Percentiles rank a stretch among this genome's conserved stretches.
Conservation (phyloP, 2,797 vertebrate genomes). For the Galago senegalensis region DNA sequence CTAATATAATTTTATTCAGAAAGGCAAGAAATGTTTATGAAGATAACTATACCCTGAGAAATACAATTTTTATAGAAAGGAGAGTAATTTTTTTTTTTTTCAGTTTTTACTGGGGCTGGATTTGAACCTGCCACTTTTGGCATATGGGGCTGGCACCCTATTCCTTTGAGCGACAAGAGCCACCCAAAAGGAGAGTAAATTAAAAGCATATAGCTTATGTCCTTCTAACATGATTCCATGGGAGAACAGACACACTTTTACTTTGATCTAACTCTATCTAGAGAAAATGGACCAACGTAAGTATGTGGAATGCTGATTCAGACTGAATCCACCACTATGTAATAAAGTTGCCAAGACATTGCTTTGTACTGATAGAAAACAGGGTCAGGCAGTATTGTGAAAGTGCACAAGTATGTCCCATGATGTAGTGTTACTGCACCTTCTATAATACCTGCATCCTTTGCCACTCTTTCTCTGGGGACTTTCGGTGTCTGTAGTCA, state of each 20-base stretch:
- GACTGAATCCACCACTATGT: background rate
- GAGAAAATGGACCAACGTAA: background rate
- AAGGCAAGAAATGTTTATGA: slow-evolving; percentile 30
- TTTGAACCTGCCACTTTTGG: no score
- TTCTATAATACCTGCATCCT: background rate
- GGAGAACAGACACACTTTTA: background rate
- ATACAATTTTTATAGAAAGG: background rate
- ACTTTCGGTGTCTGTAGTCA: background rate
- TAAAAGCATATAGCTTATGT: background rate
- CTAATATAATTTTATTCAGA: background rate
- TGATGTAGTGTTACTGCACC: rapidly evolving
- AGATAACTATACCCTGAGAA: background rate
- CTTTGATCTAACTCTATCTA: background rate
- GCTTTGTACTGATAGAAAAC: background rate
- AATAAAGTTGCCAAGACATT: background rate
- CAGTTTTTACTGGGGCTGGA: no score
- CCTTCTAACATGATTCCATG: background rate
- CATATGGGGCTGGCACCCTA: no score
- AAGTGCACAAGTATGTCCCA: rapidly evolving
- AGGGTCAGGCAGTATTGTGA: background rate
- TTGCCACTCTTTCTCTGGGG: background rate
- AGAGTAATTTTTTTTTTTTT: background rate
- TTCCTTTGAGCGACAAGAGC: no score
- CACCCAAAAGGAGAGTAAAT: background rate
- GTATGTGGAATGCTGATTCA: background rate